These are phyloP conservation scores for Potamarius usumacintae DNA, from an alignment of 2,113 vertebrate species.

Conservation along the genomic window DNA sequence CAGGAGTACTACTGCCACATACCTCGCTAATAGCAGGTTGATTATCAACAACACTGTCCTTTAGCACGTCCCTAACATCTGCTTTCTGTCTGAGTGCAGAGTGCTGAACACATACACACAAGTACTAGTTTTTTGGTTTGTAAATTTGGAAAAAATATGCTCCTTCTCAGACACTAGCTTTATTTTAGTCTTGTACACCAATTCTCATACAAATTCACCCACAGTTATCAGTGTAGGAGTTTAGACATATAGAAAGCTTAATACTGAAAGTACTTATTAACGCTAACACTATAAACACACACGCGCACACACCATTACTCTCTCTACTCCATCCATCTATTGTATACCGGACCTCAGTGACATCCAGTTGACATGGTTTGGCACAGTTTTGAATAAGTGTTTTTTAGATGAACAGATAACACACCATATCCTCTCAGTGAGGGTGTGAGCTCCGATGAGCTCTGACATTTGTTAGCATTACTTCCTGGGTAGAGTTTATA, in stretches of 20 bases:
- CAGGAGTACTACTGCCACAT: conserved; percentile 54
- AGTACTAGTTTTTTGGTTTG: conserved; percentile 31
- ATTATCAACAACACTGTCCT: conserved; percentile 65
- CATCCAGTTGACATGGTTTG: conserved; percentile 50
- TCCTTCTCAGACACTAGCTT: conserved; percentile 2
- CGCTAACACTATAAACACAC: conserved; percentile 1
- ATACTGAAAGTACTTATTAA: conserved; percentile 20
- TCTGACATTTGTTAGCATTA: conserved; percentile 55
- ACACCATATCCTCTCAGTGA: conserved; percentile 42
- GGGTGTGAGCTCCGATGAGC: conserved; percentile 41
- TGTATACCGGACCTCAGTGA: conserved; percentile 39
- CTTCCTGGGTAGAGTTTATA: conserved; percentile 53
- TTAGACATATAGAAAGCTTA: conserved; percentile 28
- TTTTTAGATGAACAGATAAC: conserved; percentile 47
- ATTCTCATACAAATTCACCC: conserved; percentile 3
- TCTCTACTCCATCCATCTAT: conserved; percentile 28
- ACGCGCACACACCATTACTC: conserved; percentile 20
- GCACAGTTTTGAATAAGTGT: conserved; percentile 43
- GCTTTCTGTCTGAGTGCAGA: conserved; percentile 58
- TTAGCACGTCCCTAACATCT: conserved; percentile 60
- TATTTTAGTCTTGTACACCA: not conserved
- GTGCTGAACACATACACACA: conserved; percentile 41
- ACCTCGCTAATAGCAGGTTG: conserved; percentile 65
- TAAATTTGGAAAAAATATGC: conserved; percentile 8
- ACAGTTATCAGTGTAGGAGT: not conserved